A percentile compares a stretch with the other conserved stretches of the same genome.
Evolutionary conservation across 2,113 vertebrate genomes (phyloP).

Genomic region (Ammospiza caudacuta): DNA sequence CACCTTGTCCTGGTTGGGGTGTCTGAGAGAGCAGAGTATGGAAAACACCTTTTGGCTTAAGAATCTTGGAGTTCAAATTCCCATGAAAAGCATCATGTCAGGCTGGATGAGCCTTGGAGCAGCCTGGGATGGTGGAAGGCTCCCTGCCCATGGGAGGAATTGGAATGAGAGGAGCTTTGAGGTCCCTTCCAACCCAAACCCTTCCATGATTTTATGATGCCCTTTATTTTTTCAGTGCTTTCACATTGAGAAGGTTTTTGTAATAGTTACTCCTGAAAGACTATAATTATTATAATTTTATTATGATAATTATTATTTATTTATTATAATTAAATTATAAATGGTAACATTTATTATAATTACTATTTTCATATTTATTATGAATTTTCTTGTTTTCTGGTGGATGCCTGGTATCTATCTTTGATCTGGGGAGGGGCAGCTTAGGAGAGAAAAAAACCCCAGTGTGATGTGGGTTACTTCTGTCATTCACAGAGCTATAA

Average conservation of each 20-base stretch:
- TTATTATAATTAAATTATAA: background rate
- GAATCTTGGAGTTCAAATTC: background rate
- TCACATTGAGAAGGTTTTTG: background rate
- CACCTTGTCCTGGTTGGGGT: background rate
- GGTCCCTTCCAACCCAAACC: background rate
- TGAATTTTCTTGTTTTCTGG: background rate
- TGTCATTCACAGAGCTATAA: background rate
- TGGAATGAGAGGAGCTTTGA: background rate
- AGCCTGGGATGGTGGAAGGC: background rate
- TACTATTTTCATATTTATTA: background rate
- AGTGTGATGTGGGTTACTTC: background rate
- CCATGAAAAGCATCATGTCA: background rate
- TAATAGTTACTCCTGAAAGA: background rate
- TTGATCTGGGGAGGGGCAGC: background rate
- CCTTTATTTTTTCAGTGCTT: background rate
- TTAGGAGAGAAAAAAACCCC: background rate
- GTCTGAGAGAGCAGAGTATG: background rate
- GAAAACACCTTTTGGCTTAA: background rate
- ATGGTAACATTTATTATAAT: background rate
- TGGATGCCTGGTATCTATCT: background rate
- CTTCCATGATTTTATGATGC: background rate
- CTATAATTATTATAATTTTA: background rate
- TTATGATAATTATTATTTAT: background rate
- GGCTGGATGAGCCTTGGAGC: background rate
- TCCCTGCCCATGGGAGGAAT: background rate